These are phyloP conservation scores for Nemurella pictetii DNA, from an alignment of 2,888 invertebrate genomes.

Conservation along the genomic window DNA sequence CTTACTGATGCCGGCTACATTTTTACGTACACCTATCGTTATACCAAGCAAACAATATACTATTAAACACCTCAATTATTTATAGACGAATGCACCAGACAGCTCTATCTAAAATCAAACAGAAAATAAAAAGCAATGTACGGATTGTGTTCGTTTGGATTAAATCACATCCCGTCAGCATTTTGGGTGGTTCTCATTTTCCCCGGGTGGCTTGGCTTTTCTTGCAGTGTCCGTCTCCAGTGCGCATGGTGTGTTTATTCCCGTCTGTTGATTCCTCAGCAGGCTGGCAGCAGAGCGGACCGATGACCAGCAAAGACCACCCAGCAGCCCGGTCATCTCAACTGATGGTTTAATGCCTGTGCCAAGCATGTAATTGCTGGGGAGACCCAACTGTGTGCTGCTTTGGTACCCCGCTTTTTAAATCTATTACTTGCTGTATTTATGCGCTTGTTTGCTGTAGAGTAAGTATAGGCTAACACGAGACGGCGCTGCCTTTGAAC, in stretches of 20 bases:
- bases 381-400: background rate
- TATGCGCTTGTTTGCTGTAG: slow-evolving; percentile 13
- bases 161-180: background rate
- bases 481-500: background rate
- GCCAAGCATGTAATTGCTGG: slow-evolving; percentile 8
- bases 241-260: background rate
- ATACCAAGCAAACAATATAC: background rate
- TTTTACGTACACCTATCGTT: background rate
- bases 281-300: background rate
- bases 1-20: background rate
- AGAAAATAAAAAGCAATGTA: background rate
- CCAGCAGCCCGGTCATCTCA: slow-evolving; percentile 5
- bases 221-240: background rate
- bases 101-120: background rate
- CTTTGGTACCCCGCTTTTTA: slow-evolving; percentile 16
- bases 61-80: background rate
- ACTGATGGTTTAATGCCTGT: slow-evolving; percentile 9
- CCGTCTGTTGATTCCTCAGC: background rate
- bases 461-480: background rate
- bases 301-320: background rate
- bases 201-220: slow-evolving; percentile 14
- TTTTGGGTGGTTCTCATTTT: background rate
- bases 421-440: slow-evolving; percentile 19
- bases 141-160: background rate
- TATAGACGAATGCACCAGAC: background rate